Conservation (phyloP, 2,113 vertebrate species). For the Cyprinodon tularosa region DNA sequence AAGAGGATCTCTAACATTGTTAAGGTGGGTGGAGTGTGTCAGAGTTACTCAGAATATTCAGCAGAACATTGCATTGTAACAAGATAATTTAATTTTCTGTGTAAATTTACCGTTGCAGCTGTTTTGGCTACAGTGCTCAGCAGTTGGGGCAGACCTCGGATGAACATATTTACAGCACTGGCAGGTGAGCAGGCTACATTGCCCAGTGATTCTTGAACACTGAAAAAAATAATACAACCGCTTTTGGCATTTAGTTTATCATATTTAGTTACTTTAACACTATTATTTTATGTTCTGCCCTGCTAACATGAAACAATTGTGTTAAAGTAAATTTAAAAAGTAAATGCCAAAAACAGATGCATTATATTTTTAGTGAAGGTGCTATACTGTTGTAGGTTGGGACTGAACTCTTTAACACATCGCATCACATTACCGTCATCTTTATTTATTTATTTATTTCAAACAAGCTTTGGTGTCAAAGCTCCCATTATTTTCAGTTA, state of each 20-base stretch:
- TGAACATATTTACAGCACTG: slow-evolving; percentile 11
- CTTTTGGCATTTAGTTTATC: too few species aligned
- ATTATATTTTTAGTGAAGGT: background rate
- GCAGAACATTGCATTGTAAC: background rate
- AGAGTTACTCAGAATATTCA: background rate
- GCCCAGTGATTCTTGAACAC: background rate
- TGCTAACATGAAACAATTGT: too few species aligned
- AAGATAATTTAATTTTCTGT: background rate
- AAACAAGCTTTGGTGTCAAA: too few species aligned
- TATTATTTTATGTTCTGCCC: too few species aligned
- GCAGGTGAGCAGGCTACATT: slow-evolving; percentile 14
- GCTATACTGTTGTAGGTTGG: slow-evolving; percentile 31
- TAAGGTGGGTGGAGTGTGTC: background rate
- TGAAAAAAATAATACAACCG: too few species aligned
- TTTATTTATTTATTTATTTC: background rate
- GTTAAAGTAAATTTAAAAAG: too few species aligned
- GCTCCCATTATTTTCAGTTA: too few species aligned
- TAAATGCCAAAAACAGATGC: too few species aligned
- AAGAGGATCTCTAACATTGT: background rate
- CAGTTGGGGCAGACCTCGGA: background rate
- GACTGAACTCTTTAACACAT: slow-evolving; percentile 10
- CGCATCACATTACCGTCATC: too few species aligned
- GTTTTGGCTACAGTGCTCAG: background rate
- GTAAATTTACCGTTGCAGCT: background rate
- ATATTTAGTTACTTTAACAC: too few species aligned